Evolutionary conservation across 2,888 invertebrate genomes (phyloP), one percentile per base, ranked within the genome.

Genomic region (Drosophila helvetica): DNA sequence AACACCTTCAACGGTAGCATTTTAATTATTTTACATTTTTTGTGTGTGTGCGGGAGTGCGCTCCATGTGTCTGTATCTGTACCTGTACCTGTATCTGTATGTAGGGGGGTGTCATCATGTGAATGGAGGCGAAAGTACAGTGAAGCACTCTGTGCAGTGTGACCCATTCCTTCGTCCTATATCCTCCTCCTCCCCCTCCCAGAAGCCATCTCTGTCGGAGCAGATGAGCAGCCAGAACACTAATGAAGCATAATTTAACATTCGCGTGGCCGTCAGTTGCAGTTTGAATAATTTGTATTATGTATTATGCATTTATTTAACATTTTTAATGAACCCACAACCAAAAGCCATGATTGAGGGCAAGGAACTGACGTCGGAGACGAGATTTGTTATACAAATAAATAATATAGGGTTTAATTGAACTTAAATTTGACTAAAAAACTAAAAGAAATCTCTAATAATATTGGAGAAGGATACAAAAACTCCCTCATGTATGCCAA

Each of bases 161-260:
- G 77, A 77, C 79, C 77, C 54, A 54, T 45, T 27, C 63, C 55
- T 53, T 55, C 7, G 38, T 51, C 53, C 46, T 18, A 45, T 45
- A 22, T 33, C 55, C 53, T 33, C n/a, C 19, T n/a, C 15, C 58
- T 38, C 17, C 38, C 5, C 22, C 19, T 4, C 0, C 52, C 47
- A 50, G 38, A 53, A 50, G 30, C 18, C 55, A 59, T 7, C 38
- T 38, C 15, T 15, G 15, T 38, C n/a, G 7, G 2, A 58, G 42
- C 59, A 62, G 48, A 62, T 22, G 59, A 62, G 62, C 43, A 55
- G 66, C 56, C 33, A 70, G 69, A 76, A 78, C 83, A 84, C 83
- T 84, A 84, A 84, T 84, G 83, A 84, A 88, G 86, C 83, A 86
- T 88, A 84, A 88, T 86, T 83, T 86, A 76, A 80, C 73, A 87